A percentile compares a stretch with the other conserved stretches of the same genome.
These are phyloP conservation scores for Sarcophaga rosellei DNA, from an alignment of 2,888 invertebrate genomes.

Conservation along the genomic window DNA sequence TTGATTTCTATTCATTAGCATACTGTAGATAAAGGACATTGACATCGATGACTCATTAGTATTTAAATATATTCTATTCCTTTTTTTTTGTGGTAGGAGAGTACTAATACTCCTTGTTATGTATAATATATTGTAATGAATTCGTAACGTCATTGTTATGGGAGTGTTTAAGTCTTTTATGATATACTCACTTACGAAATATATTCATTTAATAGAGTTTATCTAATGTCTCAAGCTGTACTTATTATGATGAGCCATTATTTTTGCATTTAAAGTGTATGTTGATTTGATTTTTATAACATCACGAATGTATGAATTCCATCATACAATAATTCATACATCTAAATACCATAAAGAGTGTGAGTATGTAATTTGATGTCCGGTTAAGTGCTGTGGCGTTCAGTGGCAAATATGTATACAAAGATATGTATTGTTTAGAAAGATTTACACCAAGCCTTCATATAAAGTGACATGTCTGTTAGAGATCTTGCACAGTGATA, in stretches of 20 bases:
- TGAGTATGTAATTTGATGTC: background rate
- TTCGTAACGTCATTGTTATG: background rate
- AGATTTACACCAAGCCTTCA: too few relatives aligned
- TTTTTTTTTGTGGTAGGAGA: too few relatives aligned
- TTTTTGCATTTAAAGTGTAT: slow-evolving; percentile 2
- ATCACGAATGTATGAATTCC: background rate
- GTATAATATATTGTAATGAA: too few relatives aligned
- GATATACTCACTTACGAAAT: background rate
- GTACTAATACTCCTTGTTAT: too few relatives aligned
- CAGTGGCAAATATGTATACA: too few relatives aligned
- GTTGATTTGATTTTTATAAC: background rate
- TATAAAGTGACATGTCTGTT: too few relatives aligned
- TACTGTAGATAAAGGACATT: too few relatives aligned
- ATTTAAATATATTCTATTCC: too few relatives aligned
- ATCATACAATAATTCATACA: background rate
- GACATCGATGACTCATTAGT: too few relatives aligned
- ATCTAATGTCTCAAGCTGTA: background rate
- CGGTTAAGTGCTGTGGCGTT: background rate
- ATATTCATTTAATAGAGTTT: background rate
- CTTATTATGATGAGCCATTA: background rate
- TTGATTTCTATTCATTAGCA: too few relatives aligned
- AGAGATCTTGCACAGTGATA: too few relatives aligned
- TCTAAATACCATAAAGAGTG: background rate
- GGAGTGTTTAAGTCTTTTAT: background rate
- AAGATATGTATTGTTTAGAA: too few relatives aligned